Conservation (phyloP, 2,113 vertebrate genomes). For the Myodes glareolus region DNA sequence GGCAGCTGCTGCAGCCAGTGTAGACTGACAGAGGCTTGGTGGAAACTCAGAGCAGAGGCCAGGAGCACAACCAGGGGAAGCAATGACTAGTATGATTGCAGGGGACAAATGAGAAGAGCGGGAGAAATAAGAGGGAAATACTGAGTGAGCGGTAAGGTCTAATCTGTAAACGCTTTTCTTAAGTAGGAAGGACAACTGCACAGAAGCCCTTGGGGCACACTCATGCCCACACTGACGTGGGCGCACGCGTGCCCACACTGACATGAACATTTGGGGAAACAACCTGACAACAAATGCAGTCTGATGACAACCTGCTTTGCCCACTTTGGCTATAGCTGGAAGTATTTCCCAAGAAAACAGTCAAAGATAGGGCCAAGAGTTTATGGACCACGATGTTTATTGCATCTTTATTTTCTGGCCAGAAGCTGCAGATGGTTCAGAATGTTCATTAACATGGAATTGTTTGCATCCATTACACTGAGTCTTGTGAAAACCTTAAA, state of each 20-base stretch:
- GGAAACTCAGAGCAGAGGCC: slow-evolving; percentile 7
- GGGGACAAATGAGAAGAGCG: slow-evolving; percentile 50
- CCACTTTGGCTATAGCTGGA: neutral
- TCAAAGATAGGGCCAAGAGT: neutral
- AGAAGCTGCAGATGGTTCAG: neutral
- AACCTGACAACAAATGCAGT: neutral
- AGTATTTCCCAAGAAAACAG: slow-evolving; percentile 23
- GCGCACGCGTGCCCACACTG: neutral
- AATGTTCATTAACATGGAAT: neutral
- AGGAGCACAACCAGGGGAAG: neutral
- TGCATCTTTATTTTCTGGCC: neutral
- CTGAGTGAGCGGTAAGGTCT: slow-evolving; percentile 19
- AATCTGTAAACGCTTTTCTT: neutral
- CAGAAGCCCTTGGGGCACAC: neutral
- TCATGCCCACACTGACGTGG: neutral
- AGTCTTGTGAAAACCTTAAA: neutral
- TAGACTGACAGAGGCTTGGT: slow-evolving; percentile 23
- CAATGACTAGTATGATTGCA: slow-evolving; percentile 12
- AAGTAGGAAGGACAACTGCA: neutral
- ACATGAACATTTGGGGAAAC: neutral
- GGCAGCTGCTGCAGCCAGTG: neutral
- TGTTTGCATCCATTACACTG: slow-evolving; percentile 41
- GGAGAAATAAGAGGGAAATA: neutral
- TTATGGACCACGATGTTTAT: slow-evolving; percentile 8
- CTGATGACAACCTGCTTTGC: neutral